These are phyloP conservation scores for Heterodera carotae DNA, from an alignment of 1,140 invertebrate species.

Conservation along the genomic window DNA sequence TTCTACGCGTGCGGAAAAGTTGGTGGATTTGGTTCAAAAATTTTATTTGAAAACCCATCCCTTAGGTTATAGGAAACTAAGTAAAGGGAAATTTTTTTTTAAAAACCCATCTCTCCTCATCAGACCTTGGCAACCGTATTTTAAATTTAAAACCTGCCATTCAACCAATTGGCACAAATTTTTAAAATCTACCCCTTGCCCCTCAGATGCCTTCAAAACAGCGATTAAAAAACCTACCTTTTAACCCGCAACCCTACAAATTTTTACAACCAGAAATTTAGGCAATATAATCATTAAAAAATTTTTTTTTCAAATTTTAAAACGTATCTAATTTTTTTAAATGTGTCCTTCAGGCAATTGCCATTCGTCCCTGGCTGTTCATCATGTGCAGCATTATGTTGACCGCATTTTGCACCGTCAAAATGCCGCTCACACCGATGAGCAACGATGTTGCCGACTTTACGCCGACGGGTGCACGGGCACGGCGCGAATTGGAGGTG, in stretches of 20 bases:
- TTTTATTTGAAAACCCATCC: not conserved
- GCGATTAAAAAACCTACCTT: not conserved
- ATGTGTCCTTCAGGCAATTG: not conserved
- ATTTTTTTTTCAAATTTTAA: not conserved
- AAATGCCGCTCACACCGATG: slow-evolving; percentile 43
- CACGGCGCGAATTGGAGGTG: slow-evolving; percentile 54
- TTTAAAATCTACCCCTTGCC: not conserved
- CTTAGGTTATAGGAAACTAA: not conserved
- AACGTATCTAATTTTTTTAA: not conserved
- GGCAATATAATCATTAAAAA: not conserved
- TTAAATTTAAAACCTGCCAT: not conserved
- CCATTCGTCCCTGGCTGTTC: slow-evolving; percentile 28
- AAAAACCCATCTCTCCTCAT: slow-evolving; percentile 11
- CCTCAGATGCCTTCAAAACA: too few relatives aligned
- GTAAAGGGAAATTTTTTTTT: too few relatives aligned
- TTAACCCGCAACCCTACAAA: slow-evolving; percentile 11
- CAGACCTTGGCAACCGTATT: slow-evolving; percentile 7
- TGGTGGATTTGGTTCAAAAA: slow-evolving; percentile 16
- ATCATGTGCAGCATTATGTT: slow-evolving; percentile 31
- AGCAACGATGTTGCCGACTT: slow-evolving; percentile 63
- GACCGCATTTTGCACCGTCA: slow-evolving; percentile 38
- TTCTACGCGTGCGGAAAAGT: slow-evolving; percentile 35
- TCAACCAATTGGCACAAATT: slow-evolving; percentile 25
- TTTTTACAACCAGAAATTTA: not conserved
- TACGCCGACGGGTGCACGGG: slow-evolving; percentile 56